Conservation (phyloP, 2,797 vertebrate species). For the Sebastes aleutianus region DNA sequence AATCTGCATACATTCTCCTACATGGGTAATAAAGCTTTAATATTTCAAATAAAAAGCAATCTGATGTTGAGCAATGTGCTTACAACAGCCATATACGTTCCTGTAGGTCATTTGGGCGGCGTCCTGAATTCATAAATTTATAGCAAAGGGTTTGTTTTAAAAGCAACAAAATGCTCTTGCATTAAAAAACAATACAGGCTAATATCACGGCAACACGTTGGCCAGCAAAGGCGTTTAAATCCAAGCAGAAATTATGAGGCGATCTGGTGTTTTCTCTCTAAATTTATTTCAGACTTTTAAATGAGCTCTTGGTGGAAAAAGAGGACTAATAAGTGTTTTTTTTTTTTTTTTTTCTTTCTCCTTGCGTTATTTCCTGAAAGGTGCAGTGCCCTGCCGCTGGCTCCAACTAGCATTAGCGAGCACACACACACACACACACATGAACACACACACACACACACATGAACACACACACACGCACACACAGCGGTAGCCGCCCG, state of each 20-base stretch:
- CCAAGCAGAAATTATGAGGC: conserved; percentile 40
- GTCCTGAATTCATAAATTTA: not conserved
- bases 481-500: conserved; percentile 76
- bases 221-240: conserved; percentile 8
- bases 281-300: conserved; percentile 68
- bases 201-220: not conserved
- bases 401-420: conserved; percentile 69
- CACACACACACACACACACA: conserved; percentile 32
- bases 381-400: conserved; percentile 76
- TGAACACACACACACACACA: conserved; percentile 38
- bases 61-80: not conserved
- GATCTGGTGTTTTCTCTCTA: conserved; percentile 50
- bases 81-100: not conserved
- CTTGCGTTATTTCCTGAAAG: conserved; percentile 81
- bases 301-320: conserved; percentile 72
- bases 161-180: conserved; percentile 4
- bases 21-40: not conserved
- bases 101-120: not conserved
- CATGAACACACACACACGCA: conserved; percentile 1
- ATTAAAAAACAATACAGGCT: conserved; percentile 16
- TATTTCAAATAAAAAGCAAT: conserved; percentile 7
- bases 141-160: not conserved
- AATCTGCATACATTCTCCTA: not conserved
- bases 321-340: conserved; percentile 56
- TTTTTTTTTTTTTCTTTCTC: conserved; percentile 44